A percentile compares a stretch with the other conserved stretches of the same genome.
These are phyloP conservation scores for Stictonetta naevosa DNA, from an alignment of 2,113 vertebrate species.

Conservation along the genomic window DNA sequence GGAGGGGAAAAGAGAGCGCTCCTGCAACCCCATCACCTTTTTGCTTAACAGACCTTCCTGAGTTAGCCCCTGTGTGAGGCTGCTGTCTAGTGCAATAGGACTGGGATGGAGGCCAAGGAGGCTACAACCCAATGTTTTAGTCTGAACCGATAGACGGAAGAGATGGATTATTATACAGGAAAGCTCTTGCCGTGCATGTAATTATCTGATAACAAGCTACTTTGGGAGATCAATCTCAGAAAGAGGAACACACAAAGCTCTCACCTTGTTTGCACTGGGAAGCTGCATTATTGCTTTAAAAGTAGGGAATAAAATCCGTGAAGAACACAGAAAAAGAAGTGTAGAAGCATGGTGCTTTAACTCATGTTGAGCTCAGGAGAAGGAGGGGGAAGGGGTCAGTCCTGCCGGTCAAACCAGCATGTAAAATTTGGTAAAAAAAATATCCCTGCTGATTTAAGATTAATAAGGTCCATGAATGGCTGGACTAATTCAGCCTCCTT, in stretches of 20 bases:
- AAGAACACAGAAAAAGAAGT: not conserved
- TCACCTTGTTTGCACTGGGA: not conserved
- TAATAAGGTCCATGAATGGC: not conserved
- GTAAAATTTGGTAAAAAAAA: not conserved
- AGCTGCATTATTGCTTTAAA: not conserved
- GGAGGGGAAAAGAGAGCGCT: not conserved
- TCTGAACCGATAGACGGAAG: slow-evolving; percentile 3
- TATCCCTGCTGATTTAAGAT: not conserved
- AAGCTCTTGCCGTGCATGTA: not conserved
- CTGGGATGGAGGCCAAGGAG: not conserved
- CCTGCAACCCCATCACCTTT: not conserved
- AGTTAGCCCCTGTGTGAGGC: not conserved
- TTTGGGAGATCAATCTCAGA: not conserved
- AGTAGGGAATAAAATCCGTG: not conserved
- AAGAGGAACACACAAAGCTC: not conserved
- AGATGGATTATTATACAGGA: slow-evolving; percentile 15
- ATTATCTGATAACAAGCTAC: slow-evolving; percentile 6
- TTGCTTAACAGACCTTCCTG: not conserved
- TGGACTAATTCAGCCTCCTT: not conserved
- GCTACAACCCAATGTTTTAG: not conserved
- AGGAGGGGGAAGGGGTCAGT: not conserved
- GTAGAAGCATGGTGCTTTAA: not conserved
- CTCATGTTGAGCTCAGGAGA: not conserved
- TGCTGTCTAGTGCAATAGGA: slow-evolving; percentile 3
- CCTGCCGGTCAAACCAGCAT: not conserved